A percentile compares a stretch with the other conserved stretches of the same genome.
phyloP scores from a whole-genome alignment of 2,797 vertebrate genomes.

The Crocidura indochinensis region DNA sequence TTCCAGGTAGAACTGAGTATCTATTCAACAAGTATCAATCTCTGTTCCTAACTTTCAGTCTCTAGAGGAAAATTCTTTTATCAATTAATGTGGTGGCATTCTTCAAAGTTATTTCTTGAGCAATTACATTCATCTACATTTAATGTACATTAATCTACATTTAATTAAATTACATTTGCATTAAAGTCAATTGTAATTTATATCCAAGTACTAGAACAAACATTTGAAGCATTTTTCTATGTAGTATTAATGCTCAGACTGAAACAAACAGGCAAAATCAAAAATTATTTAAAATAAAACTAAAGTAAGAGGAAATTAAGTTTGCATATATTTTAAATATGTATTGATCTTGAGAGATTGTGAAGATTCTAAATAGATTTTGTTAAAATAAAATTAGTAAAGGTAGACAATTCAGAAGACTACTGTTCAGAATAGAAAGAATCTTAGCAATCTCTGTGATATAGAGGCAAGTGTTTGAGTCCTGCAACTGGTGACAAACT shows the following conservation, averaged over 20 bases:
- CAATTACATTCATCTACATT: not conserved
- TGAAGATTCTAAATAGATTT: too few relatives aligned
- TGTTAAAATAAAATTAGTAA: too few relatives aligned
- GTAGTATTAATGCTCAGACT: constrained; percentile 4
- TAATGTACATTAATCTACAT: too few relatives aligned
- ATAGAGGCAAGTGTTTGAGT: too few relatives aligned
- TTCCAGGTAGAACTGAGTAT: not conserved
- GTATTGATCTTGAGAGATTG: not conserved
- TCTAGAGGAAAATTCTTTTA: not conserved
- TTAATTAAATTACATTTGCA: not conserved
- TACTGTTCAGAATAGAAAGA: too few relatives aligned
- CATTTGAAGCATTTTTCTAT: constrained; percentile 33
- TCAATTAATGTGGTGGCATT: not conserved
- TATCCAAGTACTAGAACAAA: not conserved
- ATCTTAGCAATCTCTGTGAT: too few relatives aligned
- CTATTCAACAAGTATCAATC: not conserved
- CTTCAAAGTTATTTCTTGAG: not conserved
- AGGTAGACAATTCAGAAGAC: too few relatives aligned
- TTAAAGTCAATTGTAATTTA: constrained; percentile 21
- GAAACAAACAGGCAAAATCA: not conserved
- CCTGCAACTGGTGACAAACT: too few relatives aligned
- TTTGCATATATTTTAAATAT: constrained; percentile 14
- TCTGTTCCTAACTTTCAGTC: not conserved
- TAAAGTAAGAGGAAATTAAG: not conserved
- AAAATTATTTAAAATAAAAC: not conserved